Evolutionary conservation across 2,113 vertebrate species (phyloP).

Genomic region (Boleophthalmus pectinirostris): DNA sequence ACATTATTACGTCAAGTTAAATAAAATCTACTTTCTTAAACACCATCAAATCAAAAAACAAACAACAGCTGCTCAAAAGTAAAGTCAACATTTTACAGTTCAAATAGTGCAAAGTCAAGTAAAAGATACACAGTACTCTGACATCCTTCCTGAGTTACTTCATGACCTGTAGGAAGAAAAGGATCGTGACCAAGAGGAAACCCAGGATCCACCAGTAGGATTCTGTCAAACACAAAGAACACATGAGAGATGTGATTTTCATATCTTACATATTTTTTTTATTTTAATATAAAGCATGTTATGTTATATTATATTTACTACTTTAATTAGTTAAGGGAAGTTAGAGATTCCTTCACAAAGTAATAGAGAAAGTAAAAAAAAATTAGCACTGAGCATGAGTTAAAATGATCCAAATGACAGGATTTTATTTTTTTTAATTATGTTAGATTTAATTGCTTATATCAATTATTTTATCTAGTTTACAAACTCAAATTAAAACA

Average conservation of each 20-base stretch:
- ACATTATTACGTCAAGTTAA: neutral
- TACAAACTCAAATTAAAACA: too few relatives aligned
- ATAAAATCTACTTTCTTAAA: neutral
- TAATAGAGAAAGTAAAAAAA: too few relatives aligned
- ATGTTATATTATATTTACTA: neutral
- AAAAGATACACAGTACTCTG: neutral
- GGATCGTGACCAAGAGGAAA: conserved; percentile 64
- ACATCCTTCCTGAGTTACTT: conserved; percentile 28
- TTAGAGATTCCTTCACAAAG: too few relatives aligned
- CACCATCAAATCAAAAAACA: neutral
- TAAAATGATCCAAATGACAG: too few relatives aligned
- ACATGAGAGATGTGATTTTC: neutral
- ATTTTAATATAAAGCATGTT: neutral
- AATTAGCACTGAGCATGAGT: too few relatives aligned
- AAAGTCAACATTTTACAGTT: neutral
- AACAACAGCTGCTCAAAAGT: neutral
- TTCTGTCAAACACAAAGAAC: conserved; percentile 46
- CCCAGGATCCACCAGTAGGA: conserved; percentile 69
- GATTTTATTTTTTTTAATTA: too few relatives aligned
- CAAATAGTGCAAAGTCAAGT: neutral
- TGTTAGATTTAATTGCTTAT: too few relatives aligned
- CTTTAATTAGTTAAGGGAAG: too few relatives aligned
- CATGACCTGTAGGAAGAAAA: conserved; percentile 75
- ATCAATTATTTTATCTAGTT: too few relatives aligned
- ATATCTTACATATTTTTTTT: neutral